Percentiles rank a stretch among this genome's conserved stretches.
phyloP scores from a whole-genome alignment of 2,113 vertebrate species.

The Tachysurus vachellii region DNA sequence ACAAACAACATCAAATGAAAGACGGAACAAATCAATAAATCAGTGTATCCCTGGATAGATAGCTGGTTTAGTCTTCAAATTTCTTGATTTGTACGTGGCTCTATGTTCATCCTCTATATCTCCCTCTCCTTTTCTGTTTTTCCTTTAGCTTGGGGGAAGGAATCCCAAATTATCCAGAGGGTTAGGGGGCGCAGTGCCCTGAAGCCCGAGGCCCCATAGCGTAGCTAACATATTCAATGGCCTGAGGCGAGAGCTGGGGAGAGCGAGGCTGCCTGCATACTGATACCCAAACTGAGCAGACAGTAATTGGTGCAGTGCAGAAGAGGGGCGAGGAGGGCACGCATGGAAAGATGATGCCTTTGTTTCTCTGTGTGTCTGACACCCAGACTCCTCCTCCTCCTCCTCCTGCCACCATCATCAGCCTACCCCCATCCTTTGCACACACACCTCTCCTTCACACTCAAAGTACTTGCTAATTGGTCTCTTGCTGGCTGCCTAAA shows the following conservation, averaged over 20 bases:
- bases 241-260: conserved; percentile 76
- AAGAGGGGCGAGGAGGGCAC: conserved; percentile 74
- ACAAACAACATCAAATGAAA: conserved; percentile 72
- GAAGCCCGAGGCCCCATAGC: conserved; percentile 75
- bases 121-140: background rate
- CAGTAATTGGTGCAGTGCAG: conserved; percentile 80
- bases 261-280: conserved; percentile 77
- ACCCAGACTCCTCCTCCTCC: conserved; percentile 69
- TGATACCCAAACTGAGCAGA: conserved; percentile 75
- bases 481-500: conserved; percentile 77
- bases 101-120: conserved; percentile 67
- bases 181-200: conserved; percentile 73
- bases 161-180: conserved; percentile 82
- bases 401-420: conserved; percentile 46
- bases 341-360: conserved; percentile 77
- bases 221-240: conserved; percentile 81
- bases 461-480: conserved; percentile 74
- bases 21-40: conserved; percentile 77
- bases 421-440: conserved; percentile 37
- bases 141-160: conserved; percentile 67
- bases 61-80: conserved; percentile 60
- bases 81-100: conserved; percentile 68
- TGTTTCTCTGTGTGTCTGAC: conserved; percentile 75
- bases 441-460: conserved; percentile 50
- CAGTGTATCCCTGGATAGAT: conserved; percentile 70